Base-by-base conservation (phyloP, 2,113 vertebrate genomes). In the Cercocebus atys region DNA sequence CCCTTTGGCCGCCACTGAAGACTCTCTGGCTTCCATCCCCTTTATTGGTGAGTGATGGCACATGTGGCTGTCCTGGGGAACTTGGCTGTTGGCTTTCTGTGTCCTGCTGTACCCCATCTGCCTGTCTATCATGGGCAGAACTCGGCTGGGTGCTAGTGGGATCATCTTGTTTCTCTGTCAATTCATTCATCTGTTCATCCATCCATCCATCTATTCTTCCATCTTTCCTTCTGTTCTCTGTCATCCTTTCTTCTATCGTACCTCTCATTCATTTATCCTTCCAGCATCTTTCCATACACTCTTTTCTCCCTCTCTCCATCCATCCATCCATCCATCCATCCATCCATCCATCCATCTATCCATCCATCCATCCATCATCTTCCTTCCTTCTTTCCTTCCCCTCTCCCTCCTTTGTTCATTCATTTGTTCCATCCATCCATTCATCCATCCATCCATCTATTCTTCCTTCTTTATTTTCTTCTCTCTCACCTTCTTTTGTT, bases 1-100 rank as follows among this genome's bases (percentile, higher is more conserved):
- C 45, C 99, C 99, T 0, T 96, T 99, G 87, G 98, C 99, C 0
- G 96, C 99, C 35, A 99, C 99, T 1, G 99, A 99, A 64, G 99
- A 99, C 97, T 99, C 99, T 0, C 98, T 99, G 98, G 99, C 99
- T 0, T 99, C 99, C 93, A 99, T 99, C 95, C 99, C 99, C 45
- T 99, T 99, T 98, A 99, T 99, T 68, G 99, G 99, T 99, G 98
- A 99, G 99, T 97, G 5, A 5, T 11, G 38, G 52, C 6, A 32
- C 3, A 1, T 55, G 75, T 35, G 66, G 40, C 27, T 23, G 75
- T 61, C 57, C 57, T 32, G 57, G 57, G 59, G 47, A 35, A 27
- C 45, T 10, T 23, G 61, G 11, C 14, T 14, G 12, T 10, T 20
- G 59, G 9, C 14, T 12, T 9, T 91, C 14, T 8, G 20, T 66